Percentiles rank a stretch among this genome's conserved stretches.
phyloP scores from a whole-genome alignment of 2,797 vertebrate genomes.

The Phrynocephalus guinanensis region DNA sequence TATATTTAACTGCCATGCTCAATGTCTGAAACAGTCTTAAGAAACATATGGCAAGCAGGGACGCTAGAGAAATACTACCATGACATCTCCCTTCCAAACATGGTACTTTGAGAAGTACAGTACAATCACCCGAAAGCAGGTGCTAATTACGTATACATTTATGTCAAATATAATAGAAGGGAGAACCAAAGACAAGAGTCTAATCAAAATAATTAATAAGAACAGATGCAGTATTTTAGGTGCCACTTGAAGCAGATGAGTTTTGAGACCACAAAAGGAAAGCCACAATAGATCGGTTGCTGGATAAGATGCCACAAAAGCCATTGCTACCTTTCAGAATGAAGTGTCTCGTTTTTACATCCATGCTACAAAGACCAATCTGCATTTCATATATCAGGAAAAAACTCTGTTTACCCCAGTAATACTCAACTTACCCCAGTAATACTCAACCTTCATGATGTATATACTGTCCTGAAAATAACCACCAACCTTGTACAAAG shows the following conservation, averaged over 20 bases:
- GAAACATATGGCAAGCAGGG: neutral
- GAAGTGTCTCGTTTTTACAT: neutral
- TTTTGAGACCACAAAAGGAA: neutral
- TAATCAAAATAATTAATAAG: neutral
- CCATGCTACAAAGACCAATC: neutral
- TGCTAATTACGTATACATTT: too few species aligned
- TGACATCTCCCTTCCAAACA: neutral
- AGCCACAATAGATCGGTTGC: neutral
- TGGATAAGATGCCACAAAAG: neutral
- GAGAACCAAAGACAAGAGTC: neutral
- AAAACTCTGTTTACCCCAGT: neutral
- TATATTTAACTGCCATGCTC: neutral
- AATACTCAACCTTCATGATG: too few species aligned
- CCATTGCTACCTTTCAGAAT: neutral
- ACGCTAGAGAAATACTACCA: neutral
- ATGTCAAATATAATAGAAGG: neutral
- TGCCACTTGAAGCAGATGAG: neutral
- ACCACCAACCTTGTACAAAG: neutral
- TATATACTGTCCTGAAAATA: neutral
- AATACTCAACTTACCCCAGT: too few species aligned
- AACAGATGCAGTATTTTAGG: neutral
- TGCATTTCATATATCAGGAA: neutral
- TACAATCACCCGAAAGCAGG: neutral
- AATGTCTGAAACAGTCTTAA: neutral
- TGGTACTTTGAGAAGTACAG: neutral